A percentile compares a stretch with the other conserved stretches of the same genome.
Evolutionary conservation across 1,140 invertebrate genomes (phyloP).

Genomic region (Meteorus sp.): DNA sequence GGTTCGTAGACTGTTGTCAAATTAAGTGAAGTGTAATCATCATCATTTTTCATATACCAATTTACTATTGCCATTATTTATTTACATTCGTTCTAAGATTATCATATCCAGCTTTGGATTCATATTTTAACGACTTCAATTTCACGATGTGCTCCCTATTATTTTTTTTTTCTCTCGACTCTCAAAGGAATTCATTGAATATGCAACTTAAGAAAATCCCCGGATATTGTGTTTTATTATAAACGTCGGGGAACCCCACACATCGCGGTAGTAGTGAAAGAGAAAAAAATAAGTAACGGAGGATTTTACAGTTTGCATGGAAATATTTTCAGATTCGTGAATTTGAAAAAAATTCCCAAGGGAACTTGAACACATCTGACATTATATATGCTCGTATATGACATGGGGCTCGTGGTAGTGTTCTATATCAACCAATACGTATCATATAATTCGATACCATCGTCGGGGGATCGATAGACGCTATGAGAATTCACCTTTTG

Average conservation of each 20-base stretch:
- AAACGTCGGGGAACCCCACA: constrained; percentile 37
- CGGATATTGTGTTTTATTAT: constrained; percentile 65
- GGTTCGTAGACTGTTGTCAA: background rate
- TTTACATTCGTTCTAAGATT: constrained; percentile 14
- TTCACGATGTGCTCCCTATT: constrained; percentile 28
- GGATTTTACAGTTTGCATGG: constrained; percentile 45
- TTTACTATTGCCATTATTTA: background rate
- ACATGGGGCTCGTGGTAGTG: background rate
- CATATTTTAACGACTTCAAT: constrained; percentile 47
- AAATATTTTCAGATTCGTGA: constrained; percentile 57
- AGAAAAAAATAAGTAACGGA: no score
- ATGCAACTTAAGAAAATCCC: constrained; percentile 64
- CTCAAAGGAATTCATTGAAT: constrained; percentile 73
- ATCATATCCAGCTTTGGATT: constrained; percentile 20
- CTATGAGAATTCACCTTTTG: background rate
- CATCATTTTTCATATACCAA: background rate
- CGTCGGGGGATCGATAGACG: constrained; percentile 9
- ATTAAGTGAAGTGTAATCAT: constrained; percentile 1
- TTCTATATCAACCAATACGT: constrained; percentile 18
- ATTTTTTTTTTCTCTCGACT: constrained; percentile 42
- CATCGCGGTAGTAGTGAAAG: constrained; percentile 29
- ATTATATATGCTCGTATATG: constrained; percentile 19
- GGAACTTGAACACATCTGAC: constrained; percentile 12
- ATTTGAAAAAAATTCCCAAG: constrained; percentile 31
- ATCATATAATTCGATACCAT: constrained; percentile 27